These are phyloP conservation scores for Eupithecia centaureata DNA, from an alignment of 2,888 invertebrate species.

Conservation along the genomic window DNA sequence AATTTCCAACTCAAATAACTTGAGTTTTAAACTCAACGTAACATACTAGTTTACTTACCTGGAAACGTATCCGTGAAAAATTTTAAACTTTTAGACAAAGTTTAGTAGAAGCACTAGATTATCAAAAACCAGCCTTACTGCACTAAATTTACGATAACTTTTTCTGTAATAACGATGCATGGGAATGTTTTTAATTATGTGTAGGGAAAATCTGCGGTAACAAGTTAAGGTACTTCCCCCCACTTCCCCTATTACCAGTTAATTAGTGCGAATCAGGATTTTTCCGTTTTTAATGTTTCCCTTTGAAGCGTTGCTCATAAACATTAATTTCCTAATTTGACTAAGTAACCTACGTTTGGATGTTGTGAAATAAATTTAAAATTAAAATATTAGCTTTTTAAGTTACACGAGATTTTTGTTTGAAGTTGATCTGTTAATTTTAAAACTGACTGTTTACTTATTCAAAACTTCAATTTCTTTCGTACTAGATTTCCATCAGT, in stretches of 20 bases:
- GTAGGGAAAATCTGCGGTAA: not conserved
- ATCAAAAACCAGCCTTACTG: not conserved
- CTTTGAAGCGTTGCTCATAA: constrained; percentile 4
- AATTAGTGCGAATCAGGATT: not conserved
- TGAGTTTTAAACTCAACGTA: not conserved
- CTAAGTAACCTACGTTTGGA: not conserved
- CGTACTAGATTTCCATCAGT: too few species aligned
- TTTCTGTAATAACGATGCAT: not conserved
- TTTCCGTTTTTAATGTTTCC: not conserved
- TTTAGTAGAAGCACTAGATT: not conserved
- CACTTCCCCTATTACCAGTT: not conserved
- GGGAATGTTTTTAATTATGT: not conserved
- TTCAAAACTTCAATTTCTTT: too few species aligned
- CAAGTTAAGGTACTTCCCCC: not conserved
- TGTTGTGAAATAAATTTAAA: not conserved
- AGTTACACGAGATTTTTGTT: not conserved
- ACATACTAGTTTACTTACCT: not conserved
- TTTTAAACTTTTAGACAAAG: not conserved
- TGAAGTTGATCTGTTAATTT: not conserved
- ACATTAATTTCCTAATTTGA: constrained; percentile 1
- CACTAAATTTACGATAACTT: not conserved
- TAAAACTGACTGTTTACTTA: not conserved
- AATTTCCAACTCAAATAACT: not conserved
- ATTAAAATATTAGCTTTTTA: not conserved
- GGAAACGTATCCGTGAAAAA: not conserved